phyloP scores from a whole-genome alignment of 2,888 invertebrate genomes.

The Scotopteryx bipunctaria region DNA sequence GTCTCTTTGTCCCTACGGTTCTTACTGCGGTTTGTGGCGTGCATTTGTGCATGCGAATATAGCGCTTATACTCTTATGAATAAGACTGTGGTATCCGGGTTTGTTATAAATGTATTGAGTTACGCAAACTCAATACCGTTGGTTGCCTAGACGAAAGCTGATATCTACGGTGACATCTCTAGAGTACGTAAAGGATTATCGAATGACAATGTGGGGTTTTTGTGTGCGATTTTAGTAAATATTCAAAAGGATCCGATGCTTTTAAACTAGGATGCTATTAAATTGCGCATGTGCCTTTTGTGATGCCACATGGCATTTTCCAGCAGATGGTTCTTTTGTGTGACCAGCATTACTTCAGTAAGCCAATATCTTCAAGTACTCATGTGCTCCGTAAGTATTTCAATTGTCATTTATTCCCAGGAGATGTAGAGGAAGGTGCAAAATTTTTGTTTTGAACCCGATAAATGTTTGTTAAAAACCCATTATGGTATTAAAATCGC shows the following conservation, averaged over 20 bases:
- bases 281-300: conserved; percentile 81
- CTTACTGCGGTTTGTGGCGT: conserved; percentile 78
- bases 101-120: conserved; percentile 71
- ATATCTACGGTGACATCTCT: conserved; percentile 80
- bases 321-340: conserved; percentile 76
- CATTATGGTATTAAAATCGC: too few relatives aligned
- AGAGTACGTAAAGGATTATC: conserved; percentile 81
- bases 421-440: background rate
- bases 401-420: conserved; percentile 16
- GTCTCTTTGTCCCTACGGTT: conserved; percentile 69
- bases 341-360: conserved; percentile 54
- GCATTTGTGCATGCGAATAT: conserved; percentile 48
- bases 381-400: conserved; percentile 18
- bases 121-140: conserved; percentile 81
- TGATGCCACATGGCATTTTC: conserved; percentile 77
- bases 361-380: conserved; percentile 51
- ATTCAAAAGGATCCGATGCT: conserved; percentile 69
- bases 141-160: conserved; percentile 78
- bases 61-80: conserved; percentile 49
- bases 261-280: conserved; percentile 79
- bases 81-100: conserved; percentile 41
- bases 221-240: conserved; percentile 60
- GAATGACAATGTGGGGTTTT: conserved; percentile 79
- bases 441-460: too few relatives aligned
- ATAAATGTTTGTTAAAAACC: too few relatives aligned